phyloP scores from a whole-genome alignment of 2,888 invertebrate genomes.

The Gasteruption jaculator region DNA sequence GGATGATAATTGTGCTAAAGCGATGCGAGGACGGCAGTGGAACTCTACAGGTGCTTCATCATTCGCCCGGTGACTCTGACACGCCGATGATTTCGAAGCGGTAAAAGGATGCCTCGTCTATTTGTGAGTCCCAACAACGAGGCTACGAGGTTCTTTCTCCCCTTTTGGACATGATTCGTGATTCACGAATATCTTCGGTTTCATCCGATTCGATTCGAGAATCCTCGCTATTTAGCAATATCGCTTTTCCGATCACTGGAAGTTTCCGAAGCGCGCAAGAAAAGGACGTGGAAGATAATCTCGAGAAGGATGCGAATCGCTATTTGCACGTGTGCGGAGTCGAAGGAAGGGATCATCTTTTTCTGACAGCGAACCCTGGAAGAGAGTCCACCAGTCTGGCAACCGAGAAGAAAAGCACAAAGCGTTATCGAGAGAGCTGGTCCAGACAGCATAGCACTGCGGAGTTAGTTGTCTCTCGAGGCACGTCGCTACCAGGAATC shows the following conservation, averaged over 20 bases:
- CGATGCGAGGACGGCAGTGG: slow-evolving; percentile 19
- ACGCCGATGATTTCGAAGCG: not conserved
- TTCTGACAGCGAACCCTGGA: slow-evolving; percentile 20
- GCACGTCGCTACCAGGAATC: slow-evolving; percentile 49
- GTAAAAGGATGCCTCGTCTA: slow-evolving; percentile 4
- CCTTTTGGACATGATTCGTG: too few relatives aligned
- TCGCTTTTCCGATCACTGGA: too few relatives aligned
- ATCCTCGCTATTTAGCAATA: too few relatives aligned
- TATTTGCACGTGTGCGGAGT: slow-evolving; percentile 28
- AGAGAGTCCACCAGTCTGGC: slow-evolving; percentile 24
- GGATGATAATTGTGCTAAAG: slow-evolving; percentile 44
- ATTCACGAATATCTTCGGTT: too few relatives aligned
- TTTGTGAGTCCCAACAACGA: too few relatives aligned
- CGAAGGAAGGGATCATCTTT: slow-evolving; percentile 31
- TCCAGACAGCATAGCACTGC: slow-evolving; percentile 37
- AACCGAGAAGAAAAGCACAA: slow-evolving; percentile 24
- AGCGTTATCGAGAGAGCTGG: slow-evolving; percentile 34
- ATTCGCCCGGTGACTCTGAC: too few relatives aligned
- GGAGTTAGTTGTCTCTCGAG: slow-evolving; percentile 47
- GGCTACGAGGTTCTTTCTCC: too few relatives aligned
- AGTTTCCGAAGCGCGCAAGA: too few relatives aligned
- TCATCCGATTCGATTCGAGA: too few relatives aligned
- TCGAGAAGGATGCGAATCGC: slow-evolving; percentile 28
- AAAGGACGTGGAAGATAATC: too few relatives aligned
- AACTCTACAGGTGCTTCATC: slow-evolving; percentile 29